These are phyloP conservation scores for Macropis europaea DNA, from an alignment of 2,888 invertebrate genomes.

Conservation along the genomic window DNA sequence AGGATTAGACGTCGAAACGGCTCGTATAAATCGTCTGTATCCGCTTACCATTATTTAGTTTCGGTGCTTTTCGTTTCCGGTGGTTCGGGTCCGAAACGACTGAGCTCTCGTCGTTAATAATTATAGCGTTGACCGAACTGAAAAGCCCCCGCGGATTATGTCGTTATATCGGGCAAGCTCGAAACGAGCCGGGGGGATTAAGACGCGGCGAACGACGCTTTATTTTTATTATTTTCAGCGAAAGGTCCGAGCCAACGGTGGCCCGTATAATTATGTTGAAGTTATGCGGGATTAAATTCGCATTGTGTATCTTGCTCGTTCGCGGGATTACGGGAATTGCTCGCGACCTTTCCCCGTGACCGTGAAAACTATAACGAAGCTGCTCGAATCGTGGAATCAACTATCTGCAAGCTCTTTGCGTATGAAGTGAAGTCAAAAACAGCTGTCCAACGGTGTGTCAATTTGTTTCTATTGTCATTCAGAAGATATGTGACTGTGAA, in stretches of 20 bases:
- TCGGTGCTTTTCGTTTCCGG: constrained; percentile 38
- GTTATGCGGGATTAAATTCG: constrained; percentile 24
- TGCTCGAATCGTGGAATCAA: neutral
- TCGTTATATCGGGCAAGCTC: constrained; percentile 32
- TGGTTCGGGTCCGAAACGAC: constrained; percentile 18
- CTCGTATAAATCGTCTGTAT: constrained; percentile 48
- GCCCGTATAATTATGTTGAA: constrained; percentile 16
- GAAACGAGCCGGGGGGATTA: constrained; percentile 49
- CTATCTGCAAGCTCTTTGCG: too few species aligned
- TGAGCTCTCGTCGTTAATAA: constrained; percentile 57
- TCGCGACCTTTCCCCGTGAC: neutral
- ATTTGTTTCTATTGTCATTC: too few species aligned
- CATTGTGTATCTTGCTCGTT: constrained; percentile 16
- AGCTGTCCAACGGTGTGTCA: too few species aligned
- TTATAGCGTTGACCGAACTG: constrained; percentile 49
- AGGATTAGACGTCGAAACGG: constrained; percentile 39
- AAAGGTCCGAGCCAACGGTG: neutral
- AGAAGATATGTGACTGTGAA: too few species aligned
- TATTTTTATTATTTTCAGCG: constrained; percentile 29
- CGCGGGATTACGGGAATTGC: constrained; percentile 16
- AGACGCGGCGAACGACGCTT: constrained; percentile 39
- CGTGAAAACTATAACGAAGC: constrained; percentile 10
- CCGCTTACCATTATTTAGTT: constrained; percentile 60
- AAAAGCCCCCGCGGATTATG: constrained; percentile 53
- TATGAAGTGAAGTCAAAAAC: too few species aligned